Evolutionary conservation across 2,113 vertebrate genomes (phyloP).

Genomic region (Oophaga pumilio): DNA sequence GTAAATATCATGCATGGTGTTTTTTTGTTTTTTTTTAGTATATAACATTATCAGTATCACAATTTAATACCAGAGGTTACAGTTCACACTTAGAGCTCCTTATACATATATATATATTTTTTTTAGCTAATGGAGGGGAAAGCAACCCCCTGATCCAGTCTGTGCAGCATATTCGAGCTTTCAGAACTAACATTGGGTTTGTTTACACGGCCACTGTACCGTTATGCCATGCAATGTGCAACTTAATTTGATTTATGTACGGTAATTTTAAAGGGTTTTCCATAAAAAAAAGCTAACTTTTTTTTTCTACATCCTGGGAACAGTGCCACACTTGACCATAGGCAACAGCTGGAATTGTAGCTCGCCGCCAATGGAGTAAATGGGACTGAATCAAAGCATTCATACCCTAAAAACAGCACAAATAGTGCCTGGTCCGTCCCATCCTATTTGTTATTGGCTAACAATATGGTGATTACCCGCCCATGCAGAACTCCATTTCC

Average conservation of each 20-base stretch:
- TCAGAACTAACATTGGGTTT: background rate
- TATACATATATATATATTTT: background rate
- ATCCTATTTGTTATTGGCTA: too few relatives aligned
- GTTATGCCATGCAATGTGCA: background rate
- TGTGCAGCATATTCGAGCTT: background rate
- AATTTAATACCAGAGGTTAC: background rate
- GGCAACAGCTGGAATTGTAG: background rate
- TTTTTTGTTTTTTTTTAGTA: background rate
- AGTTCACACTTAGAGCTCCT: background rate
- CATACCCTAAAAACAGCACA: too few relatives aligned
- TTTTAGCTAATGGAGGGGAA: background rate
- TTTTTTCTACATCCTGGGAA: background rate
- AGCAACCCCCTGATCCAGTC: background rate
- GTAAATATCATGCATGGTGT: background rate
- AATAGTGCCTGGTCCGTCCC: too few relatives aligned
- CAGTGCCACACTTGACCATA: background rate
- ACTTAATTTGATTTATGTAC: background rate
- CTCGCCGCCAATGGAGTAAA: background rate
- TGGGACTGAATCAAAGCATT: background rate
- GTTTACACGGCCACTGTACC: background rate
- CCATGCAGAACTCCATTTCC: background rate
- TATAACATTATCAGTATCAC: background rate
- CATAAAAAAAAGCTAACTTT: background rate
- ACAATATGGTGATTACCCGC: background rate
- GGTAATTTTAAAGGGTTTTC: too few relatives aligned